Base-by-base conservation (phyloP, 2,888 invertebrate genomes). In the Drosophila flavopinicola region DNA sequence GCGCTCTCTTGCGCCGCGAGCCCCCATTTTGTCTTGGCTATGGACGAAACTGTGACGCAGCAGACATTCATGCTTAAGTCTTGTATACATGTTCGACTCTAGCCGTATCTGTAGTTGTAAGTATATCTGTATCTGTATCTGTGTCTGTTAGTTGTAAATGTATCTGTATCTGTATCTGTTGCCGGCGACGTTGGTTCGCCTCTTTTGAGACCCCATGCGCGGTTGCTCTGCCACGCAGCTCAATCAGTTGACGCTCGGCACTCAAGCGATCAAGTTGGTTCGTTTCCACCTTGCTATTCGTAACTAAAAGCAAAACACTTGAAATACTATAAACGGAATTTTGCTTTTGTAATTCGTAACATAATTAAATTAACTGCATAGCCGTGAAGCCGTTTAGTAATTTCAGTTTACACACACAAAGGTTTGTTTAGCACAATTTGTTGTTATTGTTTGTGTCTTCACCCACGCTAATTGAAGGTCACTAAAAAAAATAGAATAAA, bases 251-350 rank as follows among this genome's bases (percentile, higher is more conserved):
- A 66, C 79, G 75, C 70, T 86, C 76, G 73, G 51, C 70, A 66
- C 61, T 74, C 69, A 72, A 78, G 71, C 75, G 87, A 88, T 88
- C 86, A 86, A 75, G 87, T 87, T 74, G 85, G 64, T 63, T 51
- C 20, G 39, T 30, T 39, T 39, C 13, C 39, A 6, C 32, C 44
- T 11, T 35, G n/a, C n/a, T n/a, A n/a, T 59, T 49, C 42, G 25
- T 45, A 6, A n/a, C 15, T n/a, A 35, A 42, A 32, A 47, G 32
- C 30, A n/a, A 47, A 29, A 53, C 25, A 6, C 0, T 23, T 33
- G 13, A 27, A 42, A 60, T 48, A 58, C 45, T 58, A 45, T 30
- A 29, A 25, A 30, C 30, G 27, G 33, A 37, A 47, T 54, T 20
- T 54, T 7, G 11, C 15, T 17, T 11, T 32, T 25, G 30, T 15